Evolutionary conservation across 1,140 invertebrate species (phyloP), one percentile per base, ranked within the genome.

Genomic region (Drosophila littoralis): DNA sequence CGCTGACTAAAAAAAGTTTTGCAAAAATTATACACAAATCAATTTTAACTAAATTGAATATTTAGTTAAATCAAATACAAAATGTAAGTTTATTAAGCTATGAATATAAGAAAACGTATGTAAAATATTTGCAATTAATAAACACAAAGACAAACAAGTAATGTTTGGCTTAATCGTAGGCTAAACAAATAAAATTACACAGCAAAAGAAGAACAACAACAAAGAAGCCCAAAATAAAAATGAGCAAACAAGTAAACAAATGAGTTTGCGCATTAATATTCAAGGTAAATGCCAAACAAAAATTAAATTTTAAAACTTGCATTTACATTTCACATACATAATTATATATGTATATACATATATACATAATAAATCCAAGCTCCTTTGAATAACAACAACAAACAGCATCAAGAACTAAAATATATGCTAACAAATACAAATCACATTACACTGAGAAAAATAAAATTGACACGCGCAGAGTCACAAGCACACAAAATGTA

Each of bases 101-200:
- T 42, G 42, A 7, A 10, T 73, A 68, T 68, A 73, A 64, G 48
- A 61, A 50, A 79, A 66, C 13, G 63, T 85, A 78, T 89, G 84
- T 90, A 89, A 89, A 75, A 90, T 90, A 89, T 63, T 88, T 90
- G 68, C 74, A 74, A 90, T 75, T 79, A 81, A 77, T 79, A 75
- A 38, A 65, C 46, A 43, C 70, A 75, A 64, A 38, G 60, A 65
- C 40, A 81, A 70, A 65, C 22, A 70, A 69, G 45, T 74, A 67
- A 64, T 67, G 55, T 73, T 75, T 68, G 54, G 50, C 52, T 54
- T 83, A 82, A 79, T 59, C 51, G 38, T 86, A 86, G 82, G 45
- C 46, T 84, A 70, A 81, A 66, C 22, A 35, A 83, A 82, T 66
- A 75, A 17, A 59, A 64, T 45, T 61, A 85, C 60, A 80, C 81